phyloP scores from a whole-genome alignment of 35 echinoderm and acorn worm species.

The Eucidaris tribuloides region DNA sequence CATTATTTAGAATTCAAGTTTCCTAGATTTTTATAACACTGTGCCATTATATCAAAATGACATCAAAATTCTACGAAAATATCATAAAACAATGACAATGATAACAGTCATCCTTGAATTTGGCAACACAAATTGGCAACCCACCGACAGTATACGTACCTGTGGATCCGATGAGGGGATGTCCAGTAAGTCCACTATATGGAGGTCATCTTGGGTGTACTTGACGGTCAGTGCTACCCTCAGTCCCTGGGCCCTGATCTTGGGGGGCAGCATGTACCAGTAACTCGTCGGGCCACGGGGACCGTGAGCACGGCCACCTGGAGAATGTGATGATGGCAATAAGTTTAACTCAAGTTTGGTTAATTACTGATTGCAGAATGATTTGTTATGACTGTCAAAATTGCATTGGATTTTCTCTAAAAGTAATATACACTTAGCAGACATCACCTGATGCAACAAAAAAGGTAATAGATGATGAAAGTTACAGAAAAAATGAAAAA shows the following conservation, averaged over 20 bases:
- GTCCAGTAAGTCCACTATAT: conserved; percentile 89
- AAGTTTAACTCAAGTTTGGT: neutral
- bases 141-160: conserved; percentile 29
- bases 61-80: too few species aligned
- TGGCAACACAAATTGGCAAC: too few species aligned
- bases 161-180: conserved; percentile 72
- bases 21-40: too few species aligned
- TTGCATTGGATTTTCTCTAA: neutral
- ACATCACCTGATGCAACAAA: too few species aligned
- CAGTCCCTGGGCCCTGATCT: conserved; percentile 64
- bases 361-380: neutral
- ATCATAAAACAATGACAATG: too few species aligned
- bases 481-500: too few species aligned
- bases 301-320: conserved; percentile 81
- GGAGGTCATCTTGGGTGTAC: conserved; percentile 82
- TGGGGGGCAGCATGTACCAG: conserved; percentile 84
- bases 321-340: too few species aligned
- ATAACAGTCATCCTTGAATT: too few species aligned
- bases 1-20: too few species aligned
- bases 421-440: neutral
- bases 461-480: too few species aligned
- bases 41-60: too few species aligned
- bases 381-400: neutral
- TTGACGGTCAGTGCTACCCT: conserved; percentile 75
- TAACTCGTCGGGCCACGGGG: conserved; percentile 74